Conservation (phyloP, 2,797 vertebrate genomes). For the Sebastes paucispinis region DNA sequence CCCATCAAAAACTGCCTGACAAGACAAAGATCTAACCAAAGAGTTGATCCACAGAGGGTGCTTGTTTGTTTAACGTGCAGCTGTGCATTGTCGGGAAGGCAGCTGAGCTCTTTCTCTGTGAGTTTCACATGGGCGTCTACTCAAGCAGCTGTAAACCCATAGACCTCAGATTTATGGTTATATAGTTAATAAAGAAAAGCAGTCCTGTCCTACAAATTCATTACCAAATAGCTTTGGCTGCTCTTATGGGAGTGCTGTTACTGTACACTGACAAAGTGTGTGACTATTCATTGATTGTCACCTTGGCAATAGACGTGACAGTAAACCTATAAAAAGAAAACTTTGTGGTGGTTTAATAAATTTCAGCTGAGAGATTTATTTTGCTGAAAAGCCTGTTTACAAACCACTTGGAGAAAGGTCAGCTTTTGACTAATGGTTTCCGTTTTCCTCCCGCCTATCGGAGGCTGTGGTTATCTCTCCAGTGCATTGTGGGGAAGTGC, state of each 20-base stretch:
- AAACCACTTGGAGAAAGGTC: slow-evolving; percentile 70
- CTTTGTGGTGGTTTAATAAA: slow-evolving; percentile 8
- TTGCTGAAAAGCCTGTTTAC: slow-evolving; percentile 53
- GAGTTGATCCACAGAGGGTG: slow-evolving; percentile 50
- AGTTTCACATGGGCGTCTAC: slow-evolving; percentile 52
- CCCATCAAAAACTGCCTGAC: slow-evolving; percentile 47
- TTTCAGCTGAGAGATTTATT: slow-evolving; percentile 12
- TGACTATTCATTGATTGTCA: neutral
- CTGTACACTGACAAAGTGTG: neutral
- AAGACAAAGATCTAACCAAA: slow-evolving; percentile 49
- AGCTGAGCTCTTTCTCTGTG: slow-evolving; percentile 22
- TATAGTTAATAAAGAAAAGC: neutral
- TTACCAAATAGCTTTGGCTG: neutral
- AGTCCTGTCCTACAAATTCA: neutral
- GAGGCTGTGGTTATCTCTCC: slow-evolving; percentile 71
- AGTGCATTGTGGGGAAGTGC: slow-evolving; percentile 75
- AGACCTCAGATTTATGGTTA: slow-evolving; percentile 2
- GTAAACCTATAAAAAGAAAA: neutral
- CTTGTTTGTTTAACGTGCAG: slow-evolving; percentile 75
- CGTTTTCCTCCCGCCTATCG: slow-evolving; percentile 73
- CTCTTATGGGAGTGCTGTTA: neutral
- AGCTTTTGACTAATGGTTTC: slow-evolving; percentile 75
- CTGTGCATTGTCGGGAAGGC: slow-evolving; percentile 63
- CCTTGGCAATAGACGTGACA: neutral
- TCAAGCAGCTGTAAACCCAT: slow-evolving; percentile 51